A percentile compares a stretch with the other conserved stretches of the same genome.
Conservation (phyloP, 1,140 invertebrate genomes). For the Leptopilina boulardi region DNA sequence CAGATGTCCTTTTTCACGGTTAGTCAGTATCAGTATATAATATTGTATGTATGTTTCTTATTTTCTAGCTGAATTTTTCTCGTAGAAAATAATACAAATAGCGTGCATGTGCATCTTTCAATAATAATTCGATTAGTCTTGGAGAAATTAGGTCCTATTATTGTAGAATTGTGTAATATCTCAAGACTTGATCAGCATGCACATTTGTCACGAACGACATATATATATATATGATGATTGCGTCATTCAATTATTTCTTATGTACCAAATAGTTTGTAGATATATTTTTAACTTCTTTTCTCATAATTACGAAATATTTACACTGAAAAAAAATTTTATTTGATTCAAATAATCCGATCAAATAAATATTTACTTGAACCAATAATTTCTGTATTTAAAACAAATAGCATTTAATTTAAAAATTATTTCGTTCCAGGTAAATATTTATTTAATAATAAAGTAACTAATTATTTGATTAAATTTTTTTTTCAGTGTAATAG, state of each 20-base stretch:
- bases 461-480: too few relatives aligned
- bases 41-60: slow-evolving; percentile 17
- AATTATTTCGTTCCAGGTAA: too few relatives aligned
- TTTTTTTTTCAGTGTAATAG: too few relatives aligned
- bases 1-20: slow-evolving; percentile 6
- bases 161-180: neutral
- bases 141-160: neutral
- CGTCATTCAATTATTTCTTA: slow-evolving; percentile 15
- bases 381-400: too few relatives aligned
- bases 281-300: neutral
- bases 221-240: neutral
- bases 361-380: too few relatives aligned
- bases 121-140: slow-evolving; percentile 12
- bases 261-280: neutral
- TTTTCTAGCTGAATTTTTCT: slow-evolving; percentile 16
- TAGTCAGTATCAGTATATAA: neutral
- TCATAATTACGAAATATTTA: neutral
- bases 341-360: too few relatives aligned
- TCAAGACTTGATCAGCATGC: slow-evolving; percentile 9
- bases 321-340: too few relatives aligned
- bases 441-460: too few relatives aligned
- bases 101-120: slow-evolving; percentile 15
- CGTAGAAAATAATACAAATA: neutral
- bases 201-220: slow-evolving; percentile 9
- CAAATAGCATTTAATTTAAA: too few relatives aligned